Conservation (phyloP, 1,140 invertebrate genomes). For the Lepidurus couesii region DNA sequence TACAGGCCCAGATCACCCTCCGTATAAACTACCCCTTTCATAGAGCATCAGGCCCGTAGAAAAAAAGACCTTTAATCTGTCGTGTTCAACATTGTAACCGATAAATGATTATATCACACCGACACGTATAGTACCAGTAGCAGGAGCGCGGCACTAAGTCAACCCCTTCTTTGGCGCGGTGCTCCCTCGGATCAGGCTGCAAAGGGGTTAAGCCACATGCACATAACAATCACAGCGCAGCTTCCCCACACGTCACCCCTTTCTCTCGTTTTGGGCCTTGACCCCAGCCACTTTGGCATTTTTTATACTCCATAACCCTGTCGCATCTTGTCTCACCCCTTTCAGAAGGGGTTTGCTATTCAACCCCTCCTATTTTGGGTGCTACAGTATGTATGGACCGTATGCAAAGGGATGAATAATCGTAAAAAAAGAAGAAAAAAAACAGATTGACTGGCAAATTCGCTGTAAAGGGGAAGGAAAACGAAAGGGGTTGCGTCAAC, state of each 20-base stretch:
- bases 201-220: conserved; percentile 21
- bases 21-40: conserved; percentile 16
- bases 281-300: background rate
- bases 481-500: background rate
- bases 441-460: conserved; percentile 19
- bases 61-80: background rate
- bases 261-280: conserved; percentile 12
- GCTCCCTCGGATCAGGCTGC: background rate
- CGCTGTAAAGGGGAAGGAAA: background rate
- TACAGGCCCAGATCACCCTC: conserved; percentile 2
- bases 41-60: background rate
- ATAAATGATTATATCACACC: conserved; percentile 12
- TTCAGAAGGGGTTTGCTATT: background rate
- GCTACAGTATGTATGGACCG: conserved; percentile 8
- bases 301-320: conserved; percentile 7
- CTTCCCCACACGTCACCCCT: conserved; percentile 6
- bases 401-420: no score
- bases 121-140: background rate
- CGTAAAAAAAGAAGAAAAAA: background rate
- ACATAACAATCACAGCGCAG: background rate
- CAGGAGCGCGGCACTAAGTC: background rate
- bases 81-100: conserved; percentile 19
- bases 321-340: conserved; percentile 8
- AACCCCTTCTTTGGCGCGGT: background rate
- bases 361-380: conserved; percentile 13